phyloP scores from a whole-genome alignment of 1,140 invertebrate species.

The Leptinotarsa lineolata region DNA sequence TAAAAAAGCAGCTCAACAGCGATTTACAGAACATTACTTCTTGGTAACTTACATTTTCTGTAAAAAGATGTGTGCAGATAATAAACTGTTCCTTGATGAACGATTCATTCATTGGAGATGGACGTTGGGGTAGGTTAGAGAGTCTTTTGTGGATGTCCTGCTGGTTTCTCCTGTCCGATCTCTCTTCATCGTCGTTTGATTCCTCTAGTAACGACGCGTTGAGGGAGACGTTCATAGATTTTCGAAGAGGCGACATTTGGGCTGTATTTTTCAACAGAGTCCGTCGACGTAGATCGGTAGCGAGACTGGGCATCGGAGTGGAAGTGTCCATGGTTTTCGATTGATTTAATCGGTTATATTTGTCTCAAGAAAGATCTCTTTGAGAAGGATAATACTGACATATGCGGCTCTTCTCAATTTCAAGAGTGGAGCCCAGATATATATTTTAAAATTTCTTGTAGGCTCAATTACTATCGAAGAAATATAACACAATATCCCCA shows the following conservation, averaged over 20 bases:
- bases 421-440: too few relatives aligned
- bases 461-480: too few relatives aligned
- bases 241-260: constrained; percentile 19
- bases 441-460: too few relatives aligned
- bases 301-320: background rate
- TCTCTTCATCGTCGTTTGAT: constrained; percentile 33
- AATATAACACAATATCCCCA: too few relatives aligned
- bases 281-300: background rate
- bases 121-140: constrained; percentile 13
- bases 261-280: constrained; percentile 3
- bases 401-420: too few relatives aligned
- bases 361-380: too few relatives aligned
- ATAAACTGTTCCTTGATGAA: constrained; percentile 40
- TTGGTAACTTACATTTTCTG: constrained; percentile 40
- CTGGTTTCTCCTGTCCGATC: constrained; percentile 22
- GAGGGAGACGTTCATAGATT: constrained; percentile 6
- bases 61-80: constrained; percentile 39
- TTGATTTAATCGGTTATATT: too few relatives aligned
- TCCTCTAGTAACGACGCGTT: constrained; percentile 15
- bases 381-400: too few relatives aligned
- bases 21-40: too few relatives aligned
- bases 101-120: constrained; percentile 27
- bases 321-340: background rate
- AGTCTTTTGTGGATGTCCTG: constrained; percentile 30
- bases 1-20: too few relatives aligned